A percentile compares a stretch with the other conserved stretches of the same genome.
These are phyloP conservation scores for Cephus runcator DNA, from an alignment of 2,888 invertebrate species.

Conservation along the genomic window DNA sequence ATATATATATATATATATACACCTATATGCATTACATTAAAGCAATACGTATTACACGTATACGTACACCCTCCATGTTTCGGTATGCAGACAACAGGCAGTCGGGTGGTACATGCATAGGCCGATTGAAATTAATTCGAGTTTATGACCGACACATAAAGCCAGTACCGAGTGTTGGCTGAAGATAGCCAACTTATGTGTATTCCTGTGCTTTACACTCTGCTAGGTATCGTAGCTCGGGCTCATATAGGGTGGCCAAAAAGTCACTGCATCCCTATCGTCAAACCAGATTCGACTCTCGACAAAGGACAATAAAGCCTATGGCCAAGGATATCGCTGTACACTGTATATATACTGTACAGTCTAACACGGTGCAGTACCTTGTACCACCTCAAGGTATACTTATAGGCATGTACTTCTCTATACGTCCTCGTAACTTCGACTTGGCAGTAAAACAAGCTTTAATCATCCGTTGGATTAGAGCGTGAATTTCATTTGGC, in stretches of 20 bases:
- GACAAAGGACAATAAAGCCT: background rate
- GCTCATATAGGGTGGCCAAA: background rate
- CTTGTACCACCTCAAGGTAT: background rate
- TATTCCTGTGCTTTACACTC: slow-evolving; percentile 11
- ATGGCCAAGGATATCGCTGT: background rate
- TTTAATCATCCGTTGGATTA: slow-evolving; percentile 60
- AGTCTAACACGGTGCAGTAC: background rate
- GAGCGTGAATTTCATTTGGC: slow-evolving; percentile 60
- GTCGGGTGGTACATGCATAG: slow-evolving; percentile 41
- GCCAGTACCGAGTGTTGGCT: slow-evolving; percentile 37
- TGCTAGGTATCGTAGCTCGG: background rate
- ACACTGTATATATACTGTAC: background rate
- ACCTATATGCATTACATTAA: background rate
- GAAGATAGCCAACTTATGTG: slow-evolving; percentile 51
- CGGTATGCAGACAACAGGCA: slow-evolving; percentile 19
- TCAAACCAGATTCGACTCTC: background rate
- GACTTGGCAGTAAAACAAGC: slow-evolving; percentile 46
- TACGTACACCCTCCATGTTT: slow-evolving; percentile 17
- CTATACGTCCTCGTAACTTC: slow-evolving; percentile 32
- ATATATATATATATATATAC: background rate
- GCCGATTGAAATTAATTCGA: slow-evolving; percentile 64
- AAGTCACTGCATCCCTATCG: background rate
- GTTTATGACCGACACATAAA: slow-evolving; percentile 57
- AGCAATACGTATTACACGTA: slow-evolving; percentile 7
- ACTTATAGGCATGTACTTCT: background rate